Evolutionary conservation across 2,113 vertebrate species (phyloP).

Genomic region (Gymnobelideus leadbeateri): DNA sequence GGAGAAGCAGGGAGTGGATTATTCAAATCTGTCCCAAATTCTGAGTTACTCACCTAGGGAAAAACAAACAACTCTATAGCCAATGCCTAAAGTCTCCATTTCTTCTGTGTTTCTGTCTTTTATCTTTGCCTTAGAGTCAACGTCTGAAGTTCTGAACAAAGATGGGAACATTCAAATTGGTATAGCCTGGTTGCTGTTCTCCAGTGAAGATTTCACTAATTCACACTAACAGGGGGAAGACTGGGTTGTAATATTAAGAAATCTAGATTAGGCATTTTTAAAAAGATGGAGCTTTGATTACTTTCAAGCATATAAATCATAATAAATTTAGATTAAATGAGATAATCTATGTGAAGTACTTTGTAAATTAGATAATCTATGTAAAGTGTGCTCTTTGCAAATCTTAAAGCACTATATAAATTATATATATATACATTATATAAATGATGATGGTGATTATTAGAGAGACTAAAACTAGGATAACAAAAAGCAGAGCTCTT

Average conservation of each 20-base stretch:
- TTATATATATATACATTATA: neutral
- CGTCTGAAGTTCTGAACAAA: neutral
- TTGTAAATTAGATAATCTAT: neutral
- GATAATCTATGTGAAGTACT: neutral
- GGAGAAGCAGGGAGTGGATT: neutral
- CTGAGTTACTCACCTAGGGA: conserved; percentile 32
- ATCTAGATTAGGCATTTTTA: neutral
- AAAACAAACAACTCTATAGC: conserved; percentile 44
- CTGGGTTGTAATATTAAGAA: neutral
- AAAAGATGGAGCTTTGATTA: neutral
- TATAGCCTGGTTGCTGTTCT: neutral
- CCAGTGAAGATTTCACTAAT: neutral
- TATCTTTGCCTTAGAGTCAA: conserved; percentile 32
- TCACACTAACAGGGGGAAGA: neutral
- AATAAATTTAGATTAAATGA: neutral
- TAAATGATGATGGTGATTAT: neutral
- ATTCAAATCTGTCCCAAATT: conserved; percentile 60
- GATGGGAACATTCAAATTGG: neutral
- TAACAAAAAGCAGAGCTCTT: neutral
- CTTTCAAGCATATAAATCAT: neutral
- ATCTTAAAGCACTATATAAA: neutral
- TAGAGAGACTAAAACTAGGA: conserved; percentile 29
- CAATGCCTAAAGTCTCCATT: conserved; percentile 26
- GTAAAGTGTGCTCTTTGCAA: neutral
- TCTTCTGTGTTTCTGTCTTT: conserved; percentile 59